Evolutionary conservation across 1,140 invertebrate species (phyloP).

Genomic region (Diachasmimorpha longicaudata): DNA sequence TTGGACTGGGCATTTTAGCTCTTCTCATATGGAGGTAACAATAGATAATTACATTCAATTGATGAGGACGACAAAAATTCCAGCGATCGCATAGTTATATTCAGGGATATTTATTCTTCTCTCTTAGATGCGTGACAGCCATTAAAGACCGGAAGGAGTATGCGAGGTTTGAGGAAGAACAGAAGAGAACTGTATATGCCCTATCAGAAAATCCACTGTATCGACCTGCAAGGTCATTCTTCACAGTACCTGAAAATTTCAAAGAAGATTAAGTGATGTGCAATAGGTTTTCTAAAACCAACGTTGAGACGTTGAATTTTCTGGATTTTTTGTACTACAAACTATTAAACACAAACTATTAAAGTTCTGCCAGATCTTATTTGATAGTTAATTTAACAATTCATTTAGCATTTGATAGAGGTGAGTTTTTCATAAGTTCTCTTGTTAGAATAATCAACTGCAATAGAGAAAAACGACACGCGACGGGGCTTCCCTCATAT

Average conservation of each 20-base stretch:
- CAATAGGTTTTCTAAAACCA: too few relatives aligned
- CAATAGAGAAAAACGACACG: too few relatives aligned
- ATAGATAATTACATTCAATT: background rate
- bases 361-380: too few relatives aligned
- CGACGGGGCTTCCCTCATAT: too few relatives aligned
- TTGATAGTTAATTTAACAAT: too few relatives aligned
- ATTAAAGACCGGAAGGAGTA: conserved; percentile 39
- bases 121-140: conserved; percentile 29
- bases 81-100: background rate
- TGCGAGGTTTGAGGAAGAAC: conserved; percentile 39
- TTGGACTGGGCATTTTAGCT: conserved; percentile 19
- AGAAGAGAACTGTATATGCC: conserved; percentile 36
- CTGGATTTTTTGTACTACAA: too few relatives aligned
- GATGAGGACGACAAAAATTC: too few relatives aligned
- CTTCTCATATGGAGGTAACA: conserved; percentile 33
- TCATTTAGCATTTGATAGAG: too few relatives aligned
- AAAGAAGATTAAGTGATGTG: conserved; percentile 33
- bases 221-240: conserved; percentile 31
- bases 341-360: too few relatives aligned
- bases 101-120: background rate
- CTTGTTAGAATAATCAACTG: too few relatives aligned
- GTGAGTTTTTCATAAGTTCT: too few relatives aligned
- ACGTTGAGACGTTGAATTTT: too few relatives aligned
- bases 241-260: conserved; percentile 35
- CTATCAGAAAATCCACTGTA: conserved; percentile 42